Base-by-base conservation (phyloP, 2,797 vertebrate species). In the Triplophysa yarkandensis region DNA sequence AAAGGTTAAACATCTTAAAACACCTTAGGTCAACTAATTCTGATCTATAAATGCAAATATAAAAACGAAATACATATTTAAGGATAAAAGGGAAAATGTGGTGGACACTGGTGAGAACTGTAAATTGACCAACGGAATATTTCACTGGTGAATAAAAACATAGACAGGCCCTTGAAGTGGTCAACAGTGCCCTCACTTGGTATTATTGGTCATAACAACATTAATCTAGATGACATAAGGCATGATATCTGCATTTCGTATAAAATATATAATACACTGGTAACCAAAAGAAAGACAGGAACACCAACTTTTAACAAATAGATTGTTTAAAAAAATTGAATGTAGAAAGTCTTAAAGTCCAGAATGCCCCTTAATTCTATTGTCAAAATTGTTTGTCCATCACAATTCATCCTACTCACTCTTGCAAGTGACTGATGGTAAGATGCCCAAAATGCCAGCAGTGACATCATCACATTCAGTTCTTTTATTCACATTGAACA, bases 191-290 rank as follows among this genome's bases (percentile, higher is more conserved):
- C 73, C 79, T 60, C 81, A 27, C 54, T 74, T 74, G 78, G 73
- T 54, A 76, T 58, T 61, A 57, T 80, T 78, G 74, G 79, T 80
- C 76, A 81, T 43, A 73, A 68, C 81, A 82, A 70, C 71, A 64
- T 57, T 44, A 75, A 68, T 41, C 77, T 65, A 17, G 0, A 39
- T 32, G 16, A 71, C 11, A 36, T 50, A 39, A 60, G 9, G 58
- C 39, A 52, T 30, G 25, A 19, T 17, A 10, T 58, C 9, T 25
- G 23, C 0, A 0, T 57, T 55, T 64, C 16, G 21, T 36, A 71
- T 60, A 34, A 44, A 52, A 66, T 19, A 44, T 28, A 68, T 63
- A 76, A 61, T 5, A 64, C n/a, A 55, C 30, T 13, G n/a, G n/a
- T 7, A 54, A 39, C 63, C 10, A 36, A n/a, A 44, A 19, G 39